These are phyloP conservation scores for Babylonia areolata DNA, from an alignment of 1,140 invertebrate genomes.

Conservation along the genomic window DNA sequence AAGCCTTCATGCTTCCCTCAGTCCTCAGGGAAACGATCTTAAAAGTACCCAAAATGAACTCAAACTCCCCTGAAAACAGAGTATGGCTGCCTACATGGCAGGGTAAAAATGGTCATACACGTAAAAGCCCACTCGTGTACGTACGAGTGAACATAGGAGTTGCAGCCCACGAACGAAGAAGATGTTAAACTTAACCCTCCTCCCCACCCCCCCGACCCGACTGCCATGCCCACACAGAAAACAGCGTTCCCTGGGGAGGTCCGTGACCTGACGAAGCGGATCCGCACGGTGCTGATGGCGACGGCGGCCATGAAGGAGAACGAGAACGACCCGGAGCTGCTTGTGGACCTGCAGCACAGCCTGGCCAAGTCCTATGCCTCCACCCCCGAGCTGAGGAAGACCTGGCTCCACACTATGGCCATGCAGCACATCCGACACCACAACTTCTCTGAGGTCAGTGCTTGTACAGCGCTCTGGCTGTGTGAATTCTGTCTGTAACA, in stretches of 20 bases:
- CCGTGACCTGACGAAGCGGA: conserved; percentile 92
- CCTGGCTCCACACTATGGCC: conserved; percentile 94
- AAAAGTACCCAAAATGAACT: no score
- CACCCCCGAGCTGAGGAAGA: conserved; percentile 92
- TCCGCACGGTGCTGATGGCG: conserved; percentile 94
- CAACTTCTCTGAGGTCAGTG: conserved; percentile 86
- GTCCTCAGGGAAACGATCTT: no score
- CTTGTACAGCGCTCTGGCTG: no score
- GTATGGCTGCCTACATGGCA: no score
- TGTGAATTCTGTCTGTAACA: no score
- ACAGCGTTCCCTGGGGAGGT: conserved; percentile 88
- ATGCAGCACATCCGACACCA: conserved; percentile 85
- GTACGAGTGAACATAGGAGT: no score
- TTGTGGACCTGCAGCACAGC: conserved; percentile 94
- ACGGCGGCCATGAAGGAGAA: conserved; percentile 94
- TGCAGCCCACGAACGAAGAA: no score
- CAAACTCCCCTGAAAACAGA: no score
- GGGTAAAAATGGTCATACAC: no score
- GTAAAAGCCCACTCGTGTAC: no score
- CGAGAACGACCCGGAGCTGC: conserved; percentile 90
- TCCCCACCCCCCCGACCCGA: not conserved
- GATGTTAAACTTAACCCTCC: not conserved
- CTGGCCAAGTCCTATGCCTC: conserved; percentile 95
- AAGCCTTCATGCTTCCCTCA: no score
- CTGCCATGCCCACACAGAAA: no score